Conservation (phyloP, 2,888 invertebrate species). For the Cyaniris semiargus region DNA sequence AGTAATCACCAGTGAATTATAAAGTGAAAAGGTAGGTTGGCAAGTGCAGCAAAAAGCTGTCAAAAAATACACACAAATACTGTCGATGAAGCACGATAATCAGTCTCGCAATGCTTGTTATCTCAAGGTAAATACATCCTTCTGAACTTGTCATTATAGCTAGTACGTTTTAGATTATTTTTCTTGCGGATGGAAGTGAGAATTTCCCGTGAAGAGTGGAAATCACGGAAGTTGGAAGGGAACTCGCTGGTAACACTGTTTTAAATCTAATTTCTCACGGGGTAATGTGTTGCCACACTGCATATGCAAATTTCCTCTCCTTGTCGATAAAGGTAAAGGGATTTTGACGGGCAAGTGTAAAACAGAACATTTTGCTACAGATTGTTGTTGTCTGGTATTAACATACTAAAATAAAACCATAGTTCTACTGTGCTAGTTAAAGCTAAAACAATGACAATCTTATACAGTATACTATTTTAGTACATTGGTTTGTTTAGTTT, state of each 20-base stretch:
- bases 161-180: slow-evolving; percentile 32
- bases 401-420: not conserved
- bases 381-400: slow-evolving; percentile 5
- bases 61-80: no score
- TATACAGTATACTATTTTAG: no score
- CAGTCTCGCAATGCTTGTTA: not conserved
- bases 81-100: no score
- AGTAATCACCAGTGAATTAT: no score
- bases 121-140: not conserved
- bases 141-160: slow-evolving; percentile 6
- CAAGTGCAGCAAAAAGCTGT: no score
- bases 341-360: slow-evolving; percentile 28
- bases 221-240: slow-evolving; percentile 38
- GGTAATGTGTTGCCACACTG: slow-evolving; percentile 30
- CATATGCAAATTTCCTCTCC: slow-evolving; percentile 29
- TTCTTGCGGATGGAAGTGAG: slow-evolving; percentile 38
- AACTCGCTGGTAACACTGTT: slow-evolving; percentile 34
- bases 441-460: no score
- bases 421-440: not conserved
- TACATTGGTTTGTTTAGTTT: no score
- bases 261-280: slow-evolving; percentile 33
- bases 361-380: slow-evolving; percentile 31
- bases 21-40: no score
- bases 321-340: slow-evolving; percentile 18
- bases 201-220: slow-evolving; percentile 40